Evolutionary conservation across 2,888 invertebrate genomes (phyloP).

Genomic region (Masnerella sp.): DNA sequence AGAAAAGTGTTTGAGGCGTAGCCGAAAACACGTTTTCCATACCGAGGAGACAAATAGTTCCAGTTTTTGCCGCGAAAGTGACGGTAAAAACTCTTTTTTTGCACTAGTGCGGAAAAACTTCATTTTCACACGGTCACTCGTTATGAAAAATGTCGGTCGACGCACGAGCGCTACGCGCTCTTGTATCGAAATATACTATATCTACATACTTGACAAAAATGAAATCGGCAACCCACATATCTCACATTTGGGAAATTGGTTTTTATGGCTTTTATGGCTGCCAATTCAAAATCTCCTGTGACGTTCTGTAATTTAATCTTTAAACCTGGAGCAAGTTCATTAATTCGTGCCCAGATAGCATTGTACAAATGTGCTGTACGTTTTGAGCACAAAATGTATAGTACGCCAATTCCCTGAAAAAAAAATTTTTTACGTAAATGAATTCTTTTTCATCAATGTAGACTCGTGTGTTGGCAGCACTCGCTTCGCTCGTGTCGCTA

Average conservation of each 20-base stretch:
- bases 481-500: not conserved
- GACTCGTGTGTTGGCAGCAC: not conserved
- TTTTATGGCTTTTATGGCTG: constrained; percentile 10
- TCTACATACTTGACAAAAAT: constrained; percentile 17
- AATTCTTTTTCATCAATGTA: not conserved
- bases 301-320: not conserved
- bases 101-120: too few species aligned
- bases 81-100: too few species aligned
- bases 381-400: constrained; percentile 24
- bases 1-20: too few species aligned
- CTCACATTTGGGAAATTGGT: constrained; percentile 1
- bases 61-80: too few species aligned
- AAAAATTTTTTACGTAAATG: not conserved
- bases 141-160: too few species aligned
- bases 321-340: constrained; percentile 13
- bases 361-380: constrained; percentile 6
- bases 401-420: constrained; percentile 22
- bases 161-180: too few species aligned
- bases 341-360: constrained; percentile 2
- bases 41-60: too few species aligned
- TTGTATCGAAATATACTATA: too few species aligned
- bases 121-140: too few species aligned
- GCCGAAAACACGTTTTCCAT: too few species aligned
- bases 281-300: constrained; percentile 21
- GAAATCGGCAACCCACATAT: constrained; percentile 16